phyloP scores from a whole-genome alignment of 2,888 invertebrate genomes.

The Chironomus tentans region DNA sequence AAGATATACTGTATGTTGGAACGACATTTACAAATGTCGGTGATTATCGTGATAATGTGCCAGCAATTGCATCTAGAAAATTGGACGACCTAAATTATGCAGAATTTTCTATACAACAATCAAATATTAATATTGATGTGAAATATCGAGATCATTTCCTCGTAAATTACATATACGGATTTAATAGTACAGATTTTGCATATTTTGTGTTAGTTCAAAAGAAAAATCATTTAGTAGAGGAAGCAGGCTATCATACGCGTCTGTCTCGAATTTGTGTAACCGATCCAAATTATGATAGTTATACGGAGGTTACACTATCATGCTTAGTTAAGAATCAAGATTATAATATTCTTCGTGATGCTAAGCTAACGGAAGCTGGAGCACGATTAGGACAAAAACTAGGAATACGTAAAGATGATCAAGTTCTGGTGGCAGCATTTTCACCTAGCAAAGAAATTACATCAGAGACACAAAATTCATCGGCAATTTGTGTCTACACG shows the following conservation, averaged over 20 bases:
- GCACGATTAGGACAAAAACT: slow-evolving; percentile 72
- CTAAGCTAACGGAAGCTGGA: slow-evolving; percentile 78
- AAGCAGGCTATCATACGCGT: slow-evolving; percentile 81
- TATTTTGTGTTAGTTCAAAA: slow-evolving; percentile 95
- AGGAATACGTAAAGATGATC: slow-evolving; percentile 68
- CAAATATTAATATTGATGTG: slow-evolving; percentile 78
- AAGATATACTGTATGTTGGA: slow-evolving; percentile 83
- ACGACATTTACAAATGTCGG: slow-evolving; percentile 88
- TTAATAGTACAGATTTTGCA: slow-evolving; percentile 88
- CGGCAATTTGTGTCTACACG: slow-evolving; percentile 89
- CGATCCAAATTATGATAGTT: slow-evolving; percentile 92
- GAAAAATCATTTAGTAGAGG: slow-evolving; percentile 81
- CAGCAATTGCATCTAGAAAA: slow-evolving; percentile 81
- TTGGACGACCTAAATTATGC: slow-evolving; percentile 71
- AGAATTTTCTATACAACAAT: slow-evolving; percentile 78
- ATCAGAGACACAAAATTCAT: slow-evolving; percentile 70
- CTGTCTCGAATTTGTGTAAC: slow-evolving; percentile 88
- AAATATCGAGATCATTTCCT: slow-evolving; percentile 91
- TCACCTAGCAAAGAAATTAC: slow-evolving; percentile 82
- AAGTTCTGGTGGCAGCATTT: slow-evolving; percentile 80
- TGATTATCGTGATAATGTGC: slow-evolving; percentile 84
- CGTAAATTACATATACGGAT: slow-evolving; percentile 94
- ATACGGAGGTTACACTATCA: slow-evolving; percentile 90
- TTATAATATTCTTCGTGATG: slow-evolving; percentile 90
- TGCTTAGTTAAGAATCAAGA: slow-evolving; percentile 53